phyloP scores from a whole-genome alignment of 1,140 invertebrate genomes.

The Lepidotrigona ventralis region DNA sequence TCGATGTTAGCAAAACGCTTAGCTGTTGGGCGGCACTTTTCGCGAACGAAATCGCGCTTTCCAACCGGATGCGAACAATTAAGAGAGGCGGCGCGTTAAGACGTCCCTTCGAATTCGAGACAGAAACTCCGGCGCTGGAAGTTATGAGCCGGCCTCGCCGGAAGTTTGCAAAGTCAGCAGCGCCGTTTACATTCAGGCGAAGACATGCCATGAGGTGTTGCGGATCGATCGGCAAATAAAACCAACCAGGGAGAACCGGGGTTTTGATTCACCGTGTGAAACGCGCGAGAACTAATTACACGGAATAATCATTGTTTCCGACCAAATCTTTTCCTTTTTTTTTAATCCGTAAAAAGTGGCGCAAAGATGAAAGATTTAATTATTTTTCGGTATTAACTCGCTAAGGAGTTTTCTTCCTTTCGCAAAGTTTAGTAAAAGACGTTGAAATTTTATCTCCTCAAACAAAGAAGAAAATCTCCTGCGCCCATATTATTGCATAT shows the following conservation, averaged over 20 bases:
- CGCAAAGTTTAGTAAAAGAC: no score
- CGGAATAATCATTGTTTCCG: no score
- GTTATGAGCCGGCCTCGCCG: conserved; percentile 1
- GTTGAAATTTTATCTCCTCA: no score
- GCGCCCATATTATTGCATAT: no score
- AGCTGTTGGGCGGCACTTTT: neutral
- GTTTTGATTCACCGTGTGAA: no score
- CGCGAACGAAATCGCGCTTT: neutral
- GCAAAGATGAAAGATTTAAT: no score
- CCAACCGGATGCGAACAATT: neutral
- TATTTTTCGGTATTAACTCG: no score
- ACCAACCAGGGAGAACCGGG: neutral
- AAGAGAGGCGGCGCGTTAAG: neutral
- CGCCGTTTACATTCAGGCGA: neutral
- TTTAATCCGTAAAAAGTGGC: no score
- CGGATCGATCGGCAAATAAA: neutral
- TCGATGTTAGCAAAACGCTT: neutral
- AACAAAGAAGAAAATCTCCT: no score
- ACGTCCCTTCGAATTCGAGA: neutral
- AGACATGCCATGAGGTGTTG: neutral
- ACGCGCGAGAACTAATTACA: no score
- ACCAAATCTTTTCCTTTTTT: no score
- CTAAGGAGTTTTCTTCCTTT: no score
- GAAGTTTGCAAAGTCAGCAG: conserved; percentile 26
- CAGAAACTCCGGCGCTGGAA: conserved; percentile 18